Evolutionary conservation across 2,888 invertebrate genomes (phyloP).

Genomic region (Polyommatus iphigenia): DNA sequence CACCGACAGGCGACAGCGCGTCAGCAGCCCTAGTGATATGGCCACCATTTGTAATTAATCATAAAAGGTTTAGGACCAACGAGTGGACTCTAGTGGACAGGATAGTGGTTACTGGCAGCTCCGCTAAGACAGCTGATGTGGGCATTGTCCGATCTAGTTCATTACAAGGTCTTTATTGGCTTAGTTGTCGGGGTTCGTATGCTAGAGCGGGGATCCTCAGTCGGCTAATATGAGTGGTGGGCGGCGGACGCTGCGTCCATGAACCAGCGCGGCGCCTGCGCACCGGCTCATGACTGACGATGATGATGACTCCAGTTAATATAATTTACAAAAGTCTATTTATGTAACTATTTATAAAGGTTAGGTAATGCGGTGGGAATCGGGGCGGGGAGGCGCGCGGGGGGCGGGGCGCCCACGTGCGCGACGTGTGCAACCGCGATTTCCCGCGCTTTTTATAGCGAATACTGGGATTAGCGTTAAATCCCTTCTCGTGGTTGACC

Average conservation of each 20-base stretch:
- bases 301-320: conserved; percentile 20
- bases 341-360: conserved; percentile 34
- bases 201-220: not conserved
- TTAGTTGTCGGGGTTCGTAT: too few species aligned
- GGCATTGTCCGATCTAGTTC: too few species aligned
- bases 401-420: conserved; percentile 26
- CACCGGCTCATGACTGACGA: not conserved
- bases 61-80: too few species aligned
- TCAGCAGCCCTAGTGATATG: not conserved
- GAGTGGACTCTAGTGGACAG: too few species aligned
- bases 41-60: too few species aligned
- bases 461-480: not conserved
- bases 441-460: conserved; percentile 28
- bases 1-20: not conserved
- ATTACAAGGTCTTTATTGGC: too few species aligned
- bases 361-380: conserved; percentile 32
- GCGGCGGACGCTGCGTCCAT: not conserved
- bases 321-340: conserved; percentile 40
- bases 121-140: too few species aligned
- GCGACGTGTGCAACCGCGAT: conserved; percentile 39
- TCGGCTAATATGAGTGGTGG: not conserved
- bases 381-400: conserved; percentile 20
- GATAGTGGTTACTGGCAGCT: too few species aligned
- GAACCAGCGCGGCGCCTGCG: not conserved
- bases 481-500: not conserved